Percentiles rank a stretch among this genome's conserved stretches.
Conservation (phyloP, 2,888 invertebrate genomes). For the Podotricha telesiphe region DNA sequence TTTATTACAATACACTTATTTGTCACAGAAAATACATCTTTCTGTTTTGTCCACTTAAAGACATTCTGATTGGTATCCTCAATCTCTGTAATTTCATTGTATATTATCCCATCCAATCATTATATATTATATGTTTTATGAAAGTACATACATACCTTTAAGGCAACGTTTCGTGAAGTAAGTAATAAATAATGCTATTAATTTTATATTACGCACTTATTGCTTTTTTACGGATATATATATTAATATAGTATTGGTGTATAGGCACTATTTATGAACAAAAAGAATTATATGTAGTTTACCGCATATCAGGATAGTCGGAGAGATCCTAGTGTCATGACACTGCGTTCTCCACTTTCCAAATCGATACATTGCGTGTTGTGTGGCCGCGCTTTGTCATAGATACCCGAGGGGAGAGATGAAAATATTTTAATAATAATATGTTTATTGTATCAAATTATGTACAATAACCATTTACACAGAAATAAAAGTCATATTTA, state of each 20-base stretch:
- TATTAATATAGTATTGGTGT: not conserved
- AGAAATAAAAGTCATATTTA: too few species aligned
- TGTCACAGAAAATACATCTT: not conserved
- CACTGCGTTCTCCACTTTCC: too few species aligned
- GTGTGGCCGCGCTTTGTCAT: too few species aligned
- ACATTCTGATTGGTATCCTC: conserved; percentile 13
- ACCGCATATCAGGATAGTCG: too few species aligned
- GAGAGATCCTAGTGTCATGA: too few species aligned
- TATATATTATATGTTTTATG: conserved; percentile 10
- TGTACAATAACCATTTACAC: too few species aligned
- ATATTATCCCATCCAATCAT: conserved; percentile 13
- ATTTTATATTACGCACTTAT: not conserved
- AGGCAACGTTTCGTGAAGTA: conserved; percentile 11
- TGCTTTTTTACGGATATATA: not conserved
- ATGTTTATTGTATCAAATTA: too few species aligned
- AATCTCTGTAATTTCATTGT: conserved; percentile 19
- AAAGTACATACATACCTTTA: conserved; percentile 3
- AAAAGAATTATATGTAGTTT: too few species aligned
- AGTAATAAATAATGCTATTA: conserved; percentile 13
- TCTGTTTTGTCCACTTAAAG: not conserved
- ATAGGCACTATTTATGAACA: not conserved
- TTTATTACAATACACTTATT: not conserved
- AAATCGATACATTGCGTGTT: too few species aligned
- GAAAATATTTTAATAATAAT: too few species aligned
- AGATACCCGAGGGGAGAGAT: too few species aligned